phyloP scores from a whole-genome alignment of 2,797 vertebrate species.

The Pipistrellus pipistrellus region DNA sequence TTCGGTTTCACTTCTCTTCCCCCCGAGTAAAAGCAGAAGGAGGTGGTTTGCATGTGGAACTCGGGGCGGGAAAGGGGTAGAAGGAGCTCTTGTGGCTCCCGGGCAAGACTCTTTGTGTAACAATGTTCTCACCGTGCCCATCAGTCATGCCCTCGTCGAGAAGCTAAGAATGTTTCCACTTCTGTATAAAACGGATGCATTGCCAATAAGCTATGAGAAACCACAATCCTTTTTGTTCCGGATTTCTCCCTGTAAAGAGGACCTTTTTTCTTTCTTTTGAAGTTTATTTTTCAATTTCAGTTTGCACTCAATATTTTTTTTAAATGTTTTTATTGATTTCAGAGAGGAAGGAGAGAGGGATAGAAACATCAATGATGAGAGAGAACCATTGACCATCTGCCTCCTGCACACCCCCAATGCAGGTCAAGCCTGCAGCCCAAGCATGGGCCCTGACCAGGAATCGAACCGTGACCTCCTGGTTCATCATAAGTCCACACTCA shows the following conservation, averaged over 20 bases:
- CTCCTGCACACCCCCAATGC: too few relatives aligned
- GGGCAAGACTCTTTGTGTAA: neutral
- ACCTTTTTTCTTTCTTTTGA: neutral
- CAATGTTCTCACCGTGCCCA: neutral
- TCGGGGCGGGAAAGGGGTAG: neutral
- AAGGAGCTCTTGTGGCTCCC: neutral
- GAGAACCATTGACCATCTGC: too few relatives aligned
- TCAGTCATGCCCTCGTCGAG: neutral
- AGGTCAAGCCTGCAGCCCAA: too few relatives aligned
- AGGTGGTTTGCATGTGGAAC: neutral
- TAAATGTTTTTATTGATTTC: too few relatives aligned
- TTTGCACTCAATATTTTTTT: neutral
- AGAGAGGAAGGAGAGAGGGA: too few relatives aligned
- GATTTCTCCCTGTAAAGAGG: neutral
- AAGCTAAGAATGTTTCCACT: neutral
- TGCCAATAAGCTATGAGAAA: neutral
- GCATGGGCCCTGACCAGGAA: too few relatives aligned
- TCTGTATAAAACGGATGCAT: neutral
- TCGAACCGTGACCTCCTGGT: too few relatives aligned
- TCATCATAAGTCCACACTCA: too few relatives aligned
- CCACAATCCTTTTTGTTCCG: neutral
- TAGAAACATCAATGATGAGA: too few relatives aligned
- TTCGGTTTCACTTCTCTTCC: slow-evolving; percentile 35
- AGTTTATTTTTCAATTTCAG: neutral
- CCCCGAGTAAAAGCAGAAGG: slow-evolving; percentile 14